phyloP scores from a whole-genome alignment of 2,888 invertebrate species.

The Parnassius mnemosyne region DNA sequence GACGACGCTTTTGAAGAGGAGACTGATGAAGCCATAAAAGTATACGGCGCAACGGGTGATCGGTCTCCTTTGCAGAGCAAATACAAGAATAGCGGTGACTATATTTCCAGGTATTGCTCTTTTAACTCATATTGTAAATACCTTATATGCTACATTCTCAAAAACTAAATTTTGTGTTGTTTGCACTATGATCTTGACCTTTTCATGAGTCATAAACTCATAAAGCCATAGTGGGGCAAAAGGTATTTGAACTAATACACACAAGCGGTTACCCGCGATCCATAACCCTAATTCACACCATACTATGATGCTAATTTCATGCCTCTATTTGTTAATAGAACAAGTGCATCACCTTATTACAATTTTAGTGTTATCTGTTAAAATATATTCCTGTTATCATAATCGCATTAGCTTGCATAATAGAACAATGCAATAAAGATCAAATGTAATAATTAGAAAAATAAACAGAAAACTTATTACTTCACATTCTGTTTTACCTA shows the following conservation, averaged over 20 bases:
- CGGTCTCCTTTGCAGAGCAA: constrained; percentile 83
- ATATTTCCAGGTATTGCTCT: constrained; percentile 57
- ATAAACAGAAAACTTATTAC: no score
- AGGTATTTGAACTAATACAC: constrained; percentile 57
- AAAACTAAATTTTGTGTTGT: not conserved
- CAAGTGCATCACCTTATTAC: constrained; percentile 29
- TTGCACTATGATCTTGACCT: constrained; percentile 59
- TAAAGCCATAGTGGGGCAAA: constrained; percentile 56
- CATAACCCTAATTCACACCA: constrained; percentile 36
- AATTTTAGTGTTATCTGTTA: constrained; percentile 7
- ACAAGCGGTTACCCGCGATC: constrained; percentile 38
- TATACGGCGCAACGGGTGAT: constrained; percentile 88
- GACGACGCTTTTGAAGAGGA: constrained; percentile 93
- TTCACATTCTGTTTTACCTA: no score
- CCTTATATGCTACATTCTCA: constrained; percentile 21
- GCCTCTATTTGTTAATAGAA: constrained; percentile 46
- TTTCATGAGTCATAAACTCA: constrained; percentile 60
- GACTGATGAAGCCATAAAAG: constrained; percentile 89
- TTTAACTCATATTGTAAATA: constrained; percentile 24
- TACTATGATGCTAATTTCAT: constrained; percentile 44
- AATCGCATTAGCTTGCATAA: constrained; percentile 8
- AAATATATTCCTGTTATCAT: constrained; percentile 1
- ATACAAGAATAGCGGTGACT: constrained; percentile 70
- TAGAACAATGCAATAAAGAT: no score
- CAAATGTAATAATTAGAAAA: no score